phyloP scores from a whole-genome alignment of 2,113 vertebrate genomes.

The Pogonocichla stellata region DNA sequence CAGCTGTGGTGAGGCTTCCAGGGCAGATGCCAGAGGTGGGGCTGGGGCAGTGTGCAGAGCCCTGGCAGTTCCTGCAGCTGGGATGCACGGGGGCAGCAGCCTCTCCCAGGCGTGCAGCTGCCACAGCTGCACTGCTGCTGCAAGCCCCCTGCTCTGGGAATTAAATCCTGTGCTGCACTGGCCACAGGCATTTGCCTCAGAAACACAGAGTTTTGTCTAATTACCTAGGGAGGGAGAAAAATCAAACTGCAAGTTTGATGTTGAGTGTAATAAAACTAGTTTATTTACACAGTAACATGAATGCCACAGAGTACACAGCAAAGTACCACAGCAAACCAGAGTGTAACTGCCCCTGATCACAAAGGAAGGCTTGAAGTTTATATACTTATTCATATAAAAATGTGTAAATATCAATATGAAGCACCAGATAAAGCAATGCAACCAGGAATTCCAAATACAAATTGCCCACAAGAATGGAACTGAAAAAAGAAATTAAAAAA shows the following conservation, averaged over 20 bases:
- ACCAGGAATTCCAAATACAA: slow-evolving; percentile 59
- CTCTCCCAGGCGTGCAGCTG: background rate
- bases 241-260: background rate
- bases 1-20: background rate
- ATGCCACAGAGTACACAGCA: slow-evolving; percentile 79
- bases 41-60: background rate
- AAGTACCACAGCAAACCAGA: slow-evolving; percentile 83
- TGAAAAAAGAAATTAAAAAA: background rate
- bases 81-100: fast-evolving
- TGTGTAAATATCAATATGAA: slow-evolving; percentile 56
- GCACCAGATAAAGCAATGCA: slow-evolving; percentile 65
- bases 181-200: background rate
- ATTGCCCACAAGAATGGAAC: slow-evolving; percentile 18
- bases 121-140: background rate
- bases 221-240: background rate
- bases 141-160: background rate
- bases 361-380: slow-evolving; percentile 54
- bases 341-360: slow-evolving; percentile 63
- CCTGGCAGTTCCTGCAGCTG: background rate
- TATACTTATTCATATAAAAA: slow-evolving; percentile 61
- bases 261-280: slow-evolving; percentile 74
- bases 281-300: slow-evolving; percentile 82
- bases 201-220: fast-evolving
- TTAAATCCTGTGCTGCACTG: background rate
- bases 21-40: background rate